Conservation (phyloP, 2,113 vertebrate species). For the Dissostichus mawsoni region DNA sequence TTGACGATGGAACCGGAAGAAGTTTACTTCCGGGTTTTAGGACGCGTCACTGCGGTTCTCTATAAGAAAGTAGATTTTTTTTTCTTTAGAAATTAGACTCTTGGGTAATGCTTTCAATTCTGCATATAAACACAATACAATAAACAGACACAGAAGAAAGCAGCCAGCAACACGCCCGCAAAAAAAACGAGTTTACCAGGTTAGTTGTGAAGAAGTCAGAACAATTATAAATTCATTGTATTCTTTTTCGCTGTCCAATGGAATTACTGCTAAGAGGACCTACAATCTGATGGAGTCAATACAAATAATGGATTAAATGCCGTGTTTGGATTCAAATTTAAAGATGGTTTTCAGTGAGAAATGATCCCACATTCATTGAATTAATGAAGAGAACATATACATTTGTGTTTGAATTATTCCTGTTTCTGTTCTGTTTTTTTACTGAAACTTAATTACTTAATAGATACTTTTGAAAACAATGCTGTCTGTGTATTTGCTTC, state of each 20-base stretch:
- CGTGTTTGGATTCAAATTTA: too few species aligned
- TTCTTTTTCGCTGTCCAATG: too few species aligned
- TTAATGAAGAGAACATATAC: background rate
- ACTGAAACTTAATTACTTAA: background rate
- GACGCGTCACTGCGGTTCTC: too few species aligned
- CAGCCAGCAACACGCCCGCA: background rate
- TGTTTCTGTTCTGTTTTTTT: background rate
- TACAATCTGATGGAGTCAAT: background rate
- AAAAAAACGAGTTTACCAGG: too few species aligned
- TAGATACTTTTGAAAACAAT: background rate
- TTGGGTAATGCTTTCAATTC: background rate
- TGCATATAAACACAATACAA: background rate
- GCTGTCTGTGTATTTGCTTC: background rate
- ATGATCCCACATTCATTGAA: background rate
- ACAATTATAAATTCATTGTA: too few species aligned
- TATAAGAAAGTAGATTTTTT: background rate
- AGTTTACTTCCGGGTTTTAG: too few species aligned
- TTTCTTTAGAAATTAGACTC: too few species aligned
- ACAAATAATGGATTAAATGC: background rate
- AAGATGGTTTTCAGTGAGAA: too few species aligned
- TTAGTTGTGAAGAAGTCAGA: too few species aligned
- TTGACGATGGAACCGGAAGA: too few species aligned
- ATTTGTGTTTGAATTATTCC: slow-evolving; percentile 3
- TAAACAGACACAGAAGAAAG: background rate
- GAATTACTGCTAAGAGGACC: too few species aligned